Base-by-base conservation (phyloP, 2,113 vertebrate species). In the Sarotherodon lohbergeri region DNA sequence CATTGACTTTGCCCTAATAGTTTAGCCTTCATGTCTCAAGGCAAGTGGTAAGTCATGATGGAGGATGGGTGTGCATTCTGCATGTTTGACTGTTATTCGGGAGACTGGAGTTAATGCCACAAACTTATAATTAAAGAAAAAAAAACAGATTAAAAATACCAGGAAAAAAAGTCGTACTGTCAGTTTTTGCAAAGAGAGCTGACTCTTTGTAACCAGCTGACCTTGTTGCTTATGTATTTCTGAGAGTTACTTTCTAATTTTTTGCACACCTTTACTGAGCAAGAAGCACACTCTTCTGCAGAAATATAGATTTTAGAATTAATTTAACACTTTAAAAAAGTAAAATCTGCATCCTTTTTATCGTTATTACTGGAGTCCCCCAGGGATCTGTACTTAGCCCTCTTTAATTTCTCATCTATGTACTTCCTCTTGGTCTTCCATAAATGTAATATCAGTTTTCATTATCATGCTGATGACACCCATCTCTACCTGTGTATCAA, bases 91-190 rank as follows among this genome's bases (percentile, higher is more conserved):
- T 48, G 1, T 73, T 73, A 48, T 73, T 43, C 0, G 3, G 66
- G 66, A 43, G 12, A 71, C 13, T 10, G 66, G 13, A 46, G 27
- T 68, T 73, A 27, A 73, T 46, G 13, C 24, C 24, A 48, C 41
- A 48, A 46, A 76, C 41, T 10, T 29, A 46, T 10, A 48, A 48
- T 76, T 48, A 48, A 73, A 73, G n/a, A 8, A 39, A 68, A 34
- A 55, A 71, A 73, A 73, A 24, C 0, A 3, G n/a, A 73, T 46
- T 46, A 16, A 73, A 71, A 46, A 39, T n/a, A 36, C 59, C 59
- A 63, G 59, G 32, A 36, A 63, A 34, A 34, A 19, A 63, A 0
- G 0, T 63, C 9, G 2, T 34, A 6, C 59, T 63, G 29, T 63
- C 59, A 36, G 7, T 59, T 27, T 29, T 59, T 29, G 24, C 56